Evolutionary conservation across 2,797 vertebrate genomes (phyloP).

Genomic region (Ambastaia sidthimunki): DNA sequence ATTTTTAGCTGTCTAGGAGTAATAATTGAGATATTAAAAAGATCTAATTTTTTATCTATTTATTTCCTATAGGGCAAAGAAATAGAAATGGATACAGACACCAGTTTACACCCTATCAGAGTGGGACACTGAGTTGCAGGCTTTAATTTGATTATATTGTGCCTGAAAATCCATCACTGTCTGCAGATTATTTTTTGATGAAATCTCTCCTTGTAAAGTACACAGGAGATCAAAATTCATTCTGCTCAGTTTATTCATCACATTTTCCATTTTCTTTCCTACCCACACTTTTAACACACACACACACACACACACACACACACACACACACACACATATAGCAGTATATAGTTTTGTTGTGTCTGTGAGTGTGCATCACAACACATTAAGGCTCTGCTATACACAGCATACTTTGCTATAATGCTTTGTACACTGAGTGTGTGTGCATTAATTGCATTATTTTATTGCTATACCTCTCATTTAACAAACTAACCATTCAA

Average conservation of each 20-base stretch:
- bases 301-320: background rate
- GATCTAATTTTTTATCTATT: background rate
- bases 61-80: background rate
- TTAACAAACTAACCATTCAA: slow-evolving; percentile 36
- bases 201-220: slow-evolving; percentile 1
- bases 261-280: too few relatives aligned
- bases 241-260: background rate
- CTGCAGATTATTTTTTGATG: background rate
- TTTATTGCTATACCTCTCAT: slow-evolving; percentile 6
- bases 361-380: too few relatives aligned
- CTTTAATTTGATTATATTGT: background rate
- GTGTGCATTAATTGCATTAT: background rate
- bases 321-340: too few relatives aligned
- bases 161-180: slow-evolving; percentile 1
- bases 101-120: background rate
- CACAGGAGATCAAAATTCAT: background rate
- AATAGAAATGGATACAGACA: background rate
- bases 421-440: background rate
- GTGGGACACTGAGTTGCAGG: background rate
- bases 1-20: background rate
- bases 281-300: slow-evolving; percentile 12
- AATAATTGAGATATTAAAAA: background rate
- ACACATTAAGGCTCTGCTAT: too few relatives aligned
- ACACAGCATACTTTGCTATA: background rate
- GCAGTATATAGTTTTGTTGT: too few relatives aligned